Evolutionary conservation across 2,113 vertebrate species (phyloP).

Genomic region (Clarias batrachus): DNA sequence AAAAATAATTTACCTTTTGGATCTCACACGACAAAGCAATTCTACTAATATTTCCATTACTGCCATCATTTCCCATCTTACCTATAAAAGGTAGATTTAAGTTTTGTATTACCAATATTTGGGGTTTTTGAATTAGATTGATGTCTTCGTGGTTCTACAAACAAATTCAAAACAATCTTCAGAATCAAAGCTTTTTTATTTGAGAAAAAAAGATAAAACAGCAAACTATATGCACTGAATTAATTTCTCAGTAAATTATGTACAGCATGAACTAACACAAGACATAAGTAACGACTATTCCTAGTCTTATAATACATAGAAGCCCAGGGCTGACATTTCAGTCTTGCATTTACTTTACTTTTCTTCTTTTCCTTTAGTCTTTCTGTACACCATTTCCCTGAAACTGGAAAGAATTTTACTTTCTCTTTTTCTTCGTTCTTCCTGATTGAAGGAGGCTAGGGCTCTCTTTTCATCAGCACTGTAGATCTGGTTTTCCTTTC

Average conservation of each 20-base stretch:
- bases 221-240: slow-evolving; percentile 13
- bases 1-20: background rate
- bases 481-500: slow-evolving; percentile 99
- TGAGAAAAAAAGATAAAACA: background rate
- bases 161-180: background rate
- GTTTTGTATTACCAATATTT: background rate
- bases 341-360: slow-evolving; percentile 70
- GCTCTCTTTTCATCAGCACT: slow-evolving; percentile 95
- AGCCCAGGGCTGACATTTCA: background rate
- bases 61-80: no score
- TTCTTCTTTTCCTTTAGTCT: slow-evolving; percentile 96
- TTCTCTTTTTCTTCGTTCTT: slow-evolving; percentile 92
- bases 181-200: background rate
- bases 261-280: background rate
- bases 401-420: slow-evolving; percentile 97
- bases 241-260: slow-evolving; percentile 17
- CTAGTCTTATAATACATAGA: background rate
- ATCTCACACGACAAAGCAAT: background rate
- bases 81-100: background rate
- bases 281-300: background rate
- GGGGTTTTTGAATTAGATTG: background rate
- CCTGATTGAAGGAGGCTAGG: slow-evolving; percentile 95
- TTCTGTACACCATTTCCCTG: slow-evolving; percentile 96
- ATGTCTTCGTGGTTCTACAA: background rate
- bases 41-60: background rate